Base-by-base conservation (phyloP, 2,113 vertebrate genomes). In the Sceloporus undulatus region DNA sequence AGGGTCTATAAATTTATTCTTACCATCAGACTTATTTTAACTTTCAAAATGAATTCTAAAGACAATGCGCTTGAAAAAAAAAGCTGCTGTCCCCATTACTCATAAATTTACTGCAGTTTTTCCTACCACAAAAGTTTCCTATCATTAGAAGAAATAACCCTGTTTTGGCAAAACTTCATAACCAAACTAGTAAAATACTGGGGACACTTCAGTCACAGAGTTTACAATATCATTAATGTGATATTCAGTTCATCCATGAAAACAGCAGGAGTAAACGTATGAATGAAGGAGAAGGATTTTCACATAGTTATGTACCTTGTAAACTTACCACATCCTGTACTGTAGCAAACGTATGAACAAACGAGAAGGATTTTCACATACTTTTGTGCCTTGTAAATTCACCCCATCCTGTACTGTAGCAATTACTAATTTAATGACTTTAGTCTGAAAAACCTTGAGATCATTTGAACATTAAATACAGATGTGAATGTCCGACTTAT, bases 51-150 rank as follows among this genome's bases (percentile, higher is more conserved):
- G 90, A 2, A 1, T 86, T 82, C 82, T 1, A 71, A 88, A 91
- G 29, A 62, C 84, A 91, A 82, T 70, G 86, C 88, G 3, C 70
- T 42, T 90, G 23, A 78, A 91, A 70, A 78, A 91, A 70, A 76
- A 11, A 0, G 1, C 84, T 75, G 3, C 4, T 82, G 25, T 16
- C 88, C 0, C 10, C 52, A 82, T 42, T 89, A 92, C 92, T 92
- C 87, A 85, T 56, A 90, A 18, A 87, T 62, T 29, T 79, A 81
- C 34, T 88, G 29, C n/a, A 78, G 0, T 74, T 84, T 90, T 91
- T 88, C 29, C 38, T 88, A 85, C 5, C 21, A 82, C 9, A 91
- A 81, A 92, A 42, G 42, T 89, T 93, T 90, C 76, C 25, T 90
- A 88, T 88, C 23, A 75, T 59, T 76, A 92, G 82, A 81, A 19